Percentiles rank a stretch among this genome's conserved stretches.
These are phyloP conservation scores for Tetranychus cinnabarinus DNA, from an alignment of 1,140 invertebrate genomes.

Conservation along the genomic window DNA sequence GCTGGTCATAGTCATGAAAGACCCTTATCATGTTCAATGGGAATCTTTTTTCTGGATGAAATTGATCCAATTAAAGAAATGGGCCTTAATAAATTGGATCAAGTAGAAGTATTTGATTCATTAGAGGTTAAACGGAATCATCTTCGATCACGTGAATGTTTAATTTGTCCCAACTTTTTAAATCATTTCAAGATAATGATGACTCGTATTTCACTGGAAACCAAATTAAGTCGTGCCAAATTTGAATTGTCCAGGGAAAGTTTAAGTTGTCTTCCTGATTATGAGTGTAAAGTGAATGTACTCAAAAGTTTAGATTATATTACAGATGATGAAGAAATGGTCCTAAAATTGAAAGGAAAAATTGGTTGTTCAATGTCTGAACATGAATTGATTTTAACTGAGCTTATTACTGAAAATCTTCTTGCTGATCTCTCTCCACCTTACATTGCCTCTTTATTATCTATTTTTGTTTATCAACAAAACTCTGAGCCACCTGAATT, in stretches of 20 bases:
- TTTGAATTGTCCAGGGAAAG: conserved; percentile 57
- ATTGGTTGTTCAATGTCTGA: conserved; percentile 90
- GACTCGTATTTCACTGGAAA: conserved; percentile 34
- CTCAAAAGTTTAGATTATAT: conserved; percentile 42
- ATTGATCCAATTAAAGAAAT: not conserved
- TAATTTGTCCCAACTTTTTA: conserved; percentile 21
- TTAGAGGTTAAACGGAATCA: not conserved
- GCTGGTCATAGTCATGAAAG: not conserved
- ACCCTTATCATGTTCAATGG: not conserved
- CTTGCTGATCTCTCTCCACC: conserved; percentile 51
- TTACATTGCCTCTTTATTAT: conserved; percentile 77
- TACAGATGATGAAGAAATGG: conserved; percentile 33
- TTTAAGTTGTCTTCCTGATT: conserved; percentile 64
- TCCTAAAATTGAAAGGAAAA: conserved; percentile 56
- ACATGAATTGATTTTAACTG: conserved; percentile 74
- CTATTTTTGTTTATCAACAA: conserved; percentile 59
- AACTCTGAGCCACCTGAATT: conserved; percentile 13
- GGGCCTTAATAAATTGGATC: not conserved
- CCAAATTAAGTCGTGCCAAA: conserved; percentile 41
- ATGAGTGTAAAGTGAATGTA: conserved; percentile 53
- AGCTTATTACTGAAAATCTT: conserved; percentile 78
- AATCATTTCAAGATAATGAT: conserved; percentile 17
- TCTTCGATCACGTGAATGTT: conserved; percentile 17
- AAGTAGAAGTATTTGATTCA: not conserved
- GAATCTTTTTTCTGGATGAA: not conserved